Base-by-base conservation (phyloP, 1,140 invertebrate genomes). In the Tetranychus cinnabarinus region DNA sequence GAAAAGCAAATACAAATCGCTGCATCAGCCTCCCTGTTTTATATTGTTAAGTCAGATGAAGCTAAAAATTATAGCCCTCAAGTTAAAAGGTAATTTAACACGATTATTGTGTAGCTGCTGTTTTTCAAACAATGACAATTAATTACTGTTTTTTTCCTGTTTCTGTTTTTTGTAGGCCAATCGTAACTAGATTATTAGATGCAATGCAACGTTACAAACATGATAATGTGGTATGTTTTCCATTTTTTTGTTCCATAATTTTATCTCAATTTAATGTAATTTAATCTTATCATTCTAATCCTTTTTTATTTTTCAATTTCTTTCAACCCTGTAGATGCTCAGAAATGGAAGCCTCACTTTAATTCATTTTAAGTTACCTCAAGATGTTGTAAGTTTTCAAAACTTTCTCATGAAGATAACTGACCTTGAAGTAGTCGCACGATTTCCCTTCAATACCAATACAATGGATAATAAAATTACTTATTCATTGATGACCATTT, bases 281-380 rank as follows among this genome's bases (percentile, higher is more conserved):
- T 42, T 42, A 42, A 42, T 42, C 10, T 42, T 42, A 42, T 0
- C 5, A 6, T 6, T 42, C 39, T 42, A 42, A 45, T 47, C 35
- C 0, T 7, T 23, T 59, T 60, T 15, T 33, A 31, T n/a, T 23
- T 23, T 23, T 65, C 31, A 42, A 46, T 55, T 31, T 52, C 52
- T 62, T 65, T 31, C 62, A 59, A 59, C 61, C 33, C 54, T 67
- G 35, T 62, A 73, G 70, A 91, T 96, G 87, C 85, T 95, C 79
- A 76, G 89, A 58, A 97, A 97, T 75, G 88, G 89, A 55, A 95
- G 90, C 72, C 76, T 97, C 54, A 91, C 88, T 1, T 75, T 96
- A 5, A 95, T 88, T 69, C 88, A 95, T 73, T 92, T 97, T 70
- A 86, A 83, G 69, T 89, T 97, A 73, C 91, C 91, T 34, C 79